Evolutionary conservation across 2,888 invertebrate genomes (phyloP), one percentile per base, ranked within the genome.

Genomic region (Temnothorax rugatulus): DNA sequence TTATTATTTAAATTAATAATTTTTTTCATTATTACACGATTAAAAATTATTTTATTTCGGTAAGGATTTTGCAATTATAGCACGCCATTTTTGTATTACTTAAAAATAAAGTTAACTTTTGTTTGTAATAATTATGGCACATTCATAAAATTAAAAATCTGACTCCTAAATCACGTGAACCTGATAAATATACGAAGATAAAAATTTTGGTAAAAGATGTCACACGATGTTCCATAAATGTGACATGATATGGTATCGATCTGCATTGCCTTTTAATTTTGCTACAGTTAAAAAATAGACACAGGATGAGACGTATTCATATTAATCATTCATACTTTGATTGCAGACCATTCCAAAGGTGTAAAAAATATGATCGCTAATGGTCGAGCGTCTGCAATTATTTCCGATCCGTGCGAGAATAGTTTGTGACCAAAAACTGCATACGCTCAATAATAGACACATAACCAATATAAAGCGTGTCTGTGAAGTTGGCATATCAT

Each of bases 311-410:
- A 63, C 3, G 13, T 44, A 34, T 34, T 34, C 34, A 34, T 34
- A 34, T 54, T 18, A 21, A 15, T 54, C 1, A 52, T 76, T 64
- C 77, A 82, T 77, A 89, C 92, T 86, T 84, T 92, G 92, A 29
- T 83, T 83, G 29, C 90, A 91, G 47, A 92, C 63, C 64, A 85
- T 83, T 18, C 86, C 89, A 44, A 91, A 90, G 18, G 79, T 89
- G 84, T 91, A 88, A 64, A 92, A 91, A 0, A 92, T 57, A 29
- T 90, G 88, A 38, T 91, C n/a, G n/a, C n/a, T n/a, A n/a, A n/a
- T n/a, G n/a, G n/a, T n/a, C n/a, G n/a, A n/a, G n/a, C n/a, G n/a
- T n/a, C n/a, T n/a, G n/a, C n/a, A n/a, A n/a, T n/a, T n/a, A n/a
- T n/a, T n/a, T n/a, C n/a, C n/a, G n/a, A n/a, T n/a, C n/a, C n/a